Evolutionary conservation across 2,113 vertebrate species (phyloP), one percentile per base, ranked within the genome.

Genomic region (Dipodomys ordii): DNA sequence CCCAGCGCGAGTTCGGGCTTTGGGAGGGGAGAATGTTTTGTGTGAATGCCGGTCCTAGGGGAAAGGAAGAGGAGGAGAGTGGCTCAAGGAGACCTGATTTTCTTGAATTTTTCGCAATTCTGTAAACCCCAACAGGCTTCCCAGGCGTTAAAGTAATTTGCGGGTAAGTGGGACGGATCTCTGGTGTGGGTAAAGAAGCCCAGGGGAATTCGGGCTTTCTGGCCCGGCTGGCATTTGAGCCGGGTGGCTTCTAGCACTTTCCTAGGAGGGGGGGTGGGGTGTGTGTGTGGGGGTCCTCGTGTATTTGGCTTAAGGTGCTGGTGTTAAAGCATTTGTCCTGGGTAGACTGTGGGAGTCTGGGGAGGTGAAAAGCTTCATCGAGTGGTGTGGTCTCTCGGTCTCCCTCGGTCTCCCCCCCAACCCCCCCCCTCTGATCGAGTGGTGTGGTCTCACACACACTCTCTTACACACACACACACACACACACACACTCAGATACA

Each of bases 41-140:
- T 80, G 77, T 91, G 92, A 87, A 82, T 91, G 74, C 81, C 35
- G 16, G 16, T 77, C 74, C 35, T 92, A 81, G 27, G 73, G 78
- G 3, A 25, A 72, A 32, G 69, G 27, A 85, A 25, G 69, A 57
- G 39, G 27, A 65, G 87, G 68, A 49, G 30, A 91, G 57, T 69
- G 65, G 62, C 60, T 90, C 44, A 44, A 90, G 82, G 85, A 95
- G 92, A 96, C 39, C 92, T 85, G 71, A 10, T 95, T 88, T 92
- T 71, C 79, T 65, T 74, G 69, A 32, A 83, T 88, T 92, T 83
- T 79, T 74, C 53, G 73, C 91, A 83, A 12, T 92, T 93, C n/a
- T 19, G 12, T 79, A 79, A 92, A 76, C 65, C 81, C 35, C 53
- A 90, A 35, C 92, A 72, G 83, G 81, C 71, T 72, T 88, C 91